Conservation (phyloP, 2,888 invertebrate species). For the Oithona nana region DNA sequence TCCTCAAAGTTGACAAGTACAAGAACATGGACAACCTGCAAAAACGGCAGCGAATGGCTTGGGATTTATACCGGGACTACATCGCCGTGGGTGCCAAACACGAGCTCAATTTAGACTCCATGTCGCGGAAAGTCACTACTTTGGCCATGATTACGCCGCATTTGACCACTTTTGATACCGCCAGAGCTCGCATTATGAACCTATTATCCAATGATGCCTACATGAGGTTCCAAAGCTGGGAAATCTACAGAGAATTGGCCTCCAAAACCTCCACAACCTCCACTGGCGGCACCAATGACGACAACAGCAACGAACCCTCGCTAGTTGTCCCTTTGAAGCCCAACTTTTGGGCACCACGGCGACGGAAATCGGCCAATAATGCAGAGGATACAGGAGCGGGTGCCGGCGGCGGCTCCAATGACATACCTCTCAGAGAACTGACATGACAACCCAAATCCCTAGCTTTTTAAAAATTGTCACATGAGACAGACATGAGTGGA, state of each 20-base stretch:
- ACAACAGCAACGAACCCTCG: not conserved
- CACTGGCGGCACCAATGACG: no score
- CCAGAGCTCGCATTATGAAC: conserved; percentile 35
- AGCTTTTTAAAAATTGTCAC: no score
- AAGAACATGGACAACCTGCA: conserved; percentile 26
- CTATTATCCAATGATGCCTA: conserved; percentile 38
- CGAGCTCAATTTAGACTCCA: conserved; percentile 25
- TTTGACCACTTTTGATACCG: conserved; percentile 32
- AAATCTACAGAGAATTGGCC: conserved; percentile 30
- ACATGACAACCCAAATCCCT: no score
- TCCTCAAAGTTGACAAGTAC: conserved; percentile 37
- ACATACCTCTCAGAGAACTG: no score
- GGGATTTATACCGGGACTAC: conserved; percentile 34
- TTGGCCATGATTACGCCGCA: conserved; percentile 27
- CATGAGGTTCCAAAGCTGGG: conserved; percentile 34
- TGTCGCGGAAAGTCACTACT: conserved; percentile 23
- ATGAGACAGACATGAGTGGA: no score
- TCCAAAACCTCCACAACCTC: no score
- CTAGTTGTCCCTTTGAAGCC: not conserved
- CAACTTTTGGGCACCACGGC: no score
- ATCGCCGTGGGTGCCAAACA: conserved; percentile 34
- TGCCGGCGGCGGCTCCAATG: no score
- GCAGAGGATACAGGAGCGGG: no score
- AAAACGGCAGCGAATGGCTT: conserved; percentile 28
- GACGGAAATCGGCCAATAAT: no score